Evolutionary conservation across 2,888 invertebrate species (phyloP).

Genomic region (Drosophila demipolita): DNA sequence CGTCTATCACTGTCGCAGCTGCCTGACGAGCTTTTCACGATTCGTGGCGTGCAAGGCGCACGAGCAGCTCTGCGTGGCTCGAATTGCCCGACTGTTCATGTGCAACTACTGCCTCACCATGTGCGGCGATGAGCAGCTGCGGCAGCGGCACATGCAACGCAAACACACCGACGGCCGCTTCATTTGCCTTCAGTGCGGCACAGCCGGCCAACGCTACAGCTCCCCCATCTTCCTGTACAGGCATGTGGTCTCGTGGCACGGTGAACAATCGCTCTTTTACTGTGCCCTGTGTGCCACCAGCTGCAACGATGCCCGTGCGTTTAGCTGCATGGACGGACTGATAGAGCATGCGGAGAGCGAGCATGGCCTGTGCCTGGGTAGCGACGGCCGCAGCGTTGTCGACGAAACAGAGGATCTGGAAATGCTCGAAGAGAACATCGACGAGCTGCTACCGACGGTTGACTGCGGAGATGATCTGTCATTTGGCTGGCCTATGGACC

Average conservation of each 20-base stretch:
- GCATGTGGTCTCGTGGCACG: conserved; percentile 67
- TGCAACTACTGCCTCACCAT: conserved; percentile 63
- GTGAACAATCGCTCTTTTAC: conserved; percentile 64
- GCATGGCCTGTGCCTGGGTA: conserved; percentile 36
- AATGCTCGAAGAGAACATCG: conserved; percentile 71
- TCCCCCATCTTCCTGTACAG: conserved; percentile 59
- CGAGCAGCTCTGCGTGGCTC: conserved; percentile 51
- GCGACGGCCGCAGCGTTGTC: conserved; percentile 43
- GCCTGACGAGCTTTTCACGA: conserved; percentile 49
- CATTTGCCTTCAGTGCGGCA: conserved; percentile 63
- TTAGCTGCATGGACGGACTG: conserved; percentile 43
- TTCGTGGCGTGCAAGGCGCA: conserved; percentile 52
- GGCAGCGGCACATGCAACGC: conserved; percentile 54
- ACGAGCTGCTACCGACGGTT: conserved; percentile 62
- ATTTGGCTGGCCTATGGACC: conserved; percentile 67
- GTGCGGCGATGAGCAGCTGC: conserved; percentile 56
- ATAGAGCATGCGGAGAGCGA: conserved; percentile 56
- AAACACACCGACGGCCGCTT: conserved; percentile 52
- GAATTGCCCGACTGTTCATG: conserved; percentile 44
- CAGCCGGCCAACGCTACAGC: conserved; percentile 60
- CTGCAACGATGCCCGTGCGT: conserved; percentile 55
- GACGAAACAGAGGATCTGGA: conserved; percentile 67
- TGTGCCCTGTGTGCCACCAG: conserved; percentile 64
- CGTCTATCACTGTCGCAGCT: conserved; percentile 50
- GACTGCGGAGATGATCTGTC: conserved; percentile 71